These are phyloP conservation scores for Darevskia mixta DNA, from an alignment of 2,797 vertebrate species.

Conservation along the genomic window DNA sequence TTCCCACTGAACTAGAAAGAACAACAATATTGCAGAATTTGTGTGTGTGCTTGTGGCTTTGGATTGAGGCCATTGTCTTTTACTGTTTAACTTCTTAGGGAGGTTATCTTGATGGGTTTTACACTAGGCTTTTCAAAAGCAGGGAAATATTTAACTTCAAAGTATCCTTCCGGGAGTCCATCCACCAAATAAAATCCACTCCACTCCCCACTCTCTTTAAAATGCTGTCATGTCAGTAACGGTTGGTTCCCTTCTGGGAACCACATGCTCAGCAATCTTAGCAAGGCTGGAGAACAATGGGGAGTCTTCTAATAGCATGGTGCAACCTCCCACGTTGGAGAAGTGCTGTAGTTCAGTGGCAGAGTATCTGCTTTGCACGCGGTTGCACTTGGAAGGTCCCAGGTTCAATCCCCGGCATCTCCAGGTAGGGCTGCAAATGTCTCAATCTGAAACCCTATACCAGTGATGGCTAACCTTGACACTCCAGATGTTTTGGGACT, in stretches of 20 bases:
- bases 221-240: neutral
- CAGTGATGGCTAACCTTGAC: no score
- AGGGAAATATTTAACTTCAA: neutral
- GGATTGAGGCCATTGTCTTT: neutral
- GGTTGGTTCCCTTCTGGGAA: neutral
- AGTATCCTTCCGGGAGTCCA: neutral
- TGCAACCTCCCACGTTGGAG: neutral
- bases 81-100: constrained; percentile 1
- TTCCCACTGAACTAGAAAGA: neutral
- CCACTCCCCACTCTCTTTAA: neutral
- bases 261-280: neutral
- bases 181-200: neutral
- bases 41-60: neutral
- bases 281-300: neutral
- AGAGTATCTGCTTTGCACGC: no score
- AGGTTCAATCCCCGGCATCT: no score
- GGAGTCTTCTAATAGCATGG: no score
- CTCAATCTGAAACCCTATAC: no score
- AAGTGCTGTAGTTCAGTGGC: no score
- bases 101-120: constrained; percentile 7
- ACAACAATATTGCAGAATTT: no score
- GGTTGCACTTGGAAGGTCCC: no score
- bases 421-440: no score
- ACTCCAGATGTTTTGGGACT: no score
- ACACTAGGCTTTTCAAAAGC: neutral